Base-by-base conservation (phyloP, 2,888 invertebrate species). In the Hypsopygia costalis region DNA sequence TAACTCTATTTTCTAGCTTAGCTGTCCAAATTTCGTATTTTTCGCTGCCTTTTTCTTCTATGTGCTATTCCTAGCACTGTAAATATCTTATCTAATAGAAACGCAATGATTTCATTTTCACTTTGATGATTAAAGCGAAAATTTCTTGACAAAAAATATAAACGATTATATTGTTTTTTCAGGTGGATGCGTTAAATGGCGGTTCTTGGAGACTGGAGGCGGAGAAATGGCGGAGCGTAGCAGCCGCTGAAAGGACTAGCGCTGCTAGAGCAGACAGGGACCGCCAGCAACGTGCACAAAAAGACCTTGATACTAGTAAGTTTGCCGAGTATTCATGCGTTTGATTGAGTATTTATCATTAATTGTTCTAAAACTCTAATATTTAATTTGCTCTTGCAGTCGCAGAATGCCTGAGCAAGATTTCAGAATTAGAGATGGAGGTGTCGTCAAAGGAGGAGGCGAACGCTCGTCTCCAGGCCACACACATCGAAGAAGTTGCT, bases 371-470 rank as follows among this genome's bases (percentile, higher is more conserved):
- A 16, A 16, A 16, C 4, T 16, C 16, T 16, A n/a, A n/a, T n/a
- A 16, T 16, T 16, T 16, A 16, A 16, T 16, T 16, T 16, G n/a
- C 16, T 16, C 16, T 16, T 16, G 21, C 65, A 92, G 92, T 91
- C 69, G 90, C 91, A 68, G 87, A 90, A 74, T 91, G 89, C 75
- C 69, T 91, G 69, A 79, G 80, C 76, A 88, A 88, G 79, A 89
- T 89, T 67, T 82, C 88, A 54, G 90, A 91, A 69, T 82, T 91
- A 58, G 90, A 91, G 68, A 80, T 81, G 56, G 91, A 91, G 61
- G 78, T 90, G 52, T 75, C 87, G 34, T 78, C 87, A 34, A 89
- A 86, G 52, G 90, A 91, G 53, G 83, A 91, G 55, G 81, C 66
- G 40, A 89, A 88, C 54, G 77, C 86, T 43, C 86, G 88, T 51